Base-by-base conservation (phyloP, 2,113 vertebrate species). In the Phaethornis superciliosus region DNA sequence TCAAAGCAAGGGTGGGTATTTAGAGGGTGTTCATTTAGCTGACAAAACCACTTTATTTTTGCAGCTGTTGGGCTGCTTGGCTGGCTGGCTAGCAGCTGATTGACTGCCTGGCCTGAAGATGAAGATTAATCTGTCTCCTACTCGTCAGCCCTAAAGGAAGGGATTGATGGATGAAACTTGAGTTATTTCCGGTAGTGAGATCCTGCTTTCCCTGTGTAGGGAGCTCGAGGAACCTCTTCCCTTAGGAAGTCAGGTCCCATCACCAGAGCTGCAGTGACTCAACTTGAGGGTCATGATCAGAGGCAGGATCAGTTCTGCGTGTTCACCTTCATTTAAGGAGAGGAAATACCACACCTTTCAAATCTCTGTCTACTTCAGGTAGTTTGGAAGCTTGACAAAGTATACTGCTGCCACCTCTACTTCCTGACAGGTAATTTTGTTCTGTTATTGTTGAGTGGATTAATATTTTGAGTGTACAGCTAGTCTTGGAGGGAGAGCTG, bases 211-310 rank as follows among this genome's bases (percentile, higher is more conserved):
- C 79, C 9, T n/a, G 40, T 44, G 55, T 26, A 27, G 37, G 33
- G 35, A 70, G 56, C 46, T 47, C 71, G 54, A 52, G 60, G 58
- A 71, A 7, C 16, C 2, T 51, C 54, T 69, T 69, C 37, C 33
- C 30, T 28, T 19, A 17, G 2, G 4, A 42, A 49, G 15, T 3
- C 33, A 44, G 33, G 40, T 64, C 67, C 51, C 0, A 2, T 28
- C 32, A 17, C 46, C n/a, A 30, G 74, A 55, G 67, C 62, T 54
- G 44, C 15, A 28, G 12, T 37, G 37, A 13, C 52, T 54, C 15
- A 0, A 2, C 2, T 12, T 4, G 32, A 46, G 56, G 49, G 17
- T 4, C 2, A 1, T 0, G 7, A 30, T 51, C 33, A 19, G 63
- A 54, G 65, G 42, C 59, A 17, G 35, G 40, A 24, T 30, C 24